Evolutionary conservation across 37 sponge, comb jelly and placozoan species (phyloP), one percentile per base, ranked within the genome.

Genomic region (Haliclona indistincta): DNA sequence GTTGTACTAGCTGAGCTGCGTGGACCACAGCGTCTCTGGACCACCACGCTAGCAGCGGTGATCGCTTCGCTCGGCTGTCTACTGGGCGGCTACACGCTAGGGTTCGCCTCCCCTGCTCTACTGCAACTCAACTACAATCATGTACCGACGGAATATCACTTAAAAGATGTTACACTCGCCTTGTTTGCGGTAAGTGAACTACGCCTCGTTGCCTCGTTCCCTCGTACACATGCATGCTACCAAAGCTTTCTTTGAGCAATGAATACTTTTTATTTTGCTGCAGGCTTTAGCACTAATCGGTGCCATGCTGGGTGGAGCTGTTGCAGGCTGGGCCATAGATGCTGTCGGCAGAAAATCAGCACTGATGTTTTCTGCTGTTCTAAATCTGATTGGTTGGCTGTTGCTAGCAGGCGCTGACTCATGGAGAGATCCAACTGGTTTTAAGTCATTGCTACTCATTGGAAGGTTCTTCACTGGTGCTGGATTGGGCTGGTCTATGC

Each of bases 381-480:
- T 74, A 2, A 63, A 66, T 55, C 56, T 73, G 3, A 26, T 72
- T 67, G 86, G 86, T 37, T 85, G 70, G 54, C 28, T 78, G 25
- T 37, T 78, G 32, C 45, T 78, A 19, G 40, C 43, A 4, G 30
- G 1, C 19, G 54, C 74, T 10, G 34, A 56, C 39, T 67, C 38
- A 22, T 4, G 45, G 17, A 28, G n/a, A 2, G 44, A 19, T 64
- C 29, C 22, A 26, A 25, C 51, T 15, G 38, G 20, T 53, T 70
- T 76, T 60, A 73, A 65, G 23, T 43, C 38, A 8, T 23, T 76
- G 5, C 37, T 82, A 1, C 23, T 78, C 0, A 30, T 54, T 15
- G 86, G 86, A 39, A 38, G 79, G 30, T 64, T 71, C 51, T 4
- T 85, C 17, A 55, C 79, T 73, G 86, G 86, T 38, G 23, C 78